These are phyloP conservation scores for Mystacides longicornis DNA, from an alignment of 2,888 invertebrate genomes.

Conservation along the genomic window DNA sequence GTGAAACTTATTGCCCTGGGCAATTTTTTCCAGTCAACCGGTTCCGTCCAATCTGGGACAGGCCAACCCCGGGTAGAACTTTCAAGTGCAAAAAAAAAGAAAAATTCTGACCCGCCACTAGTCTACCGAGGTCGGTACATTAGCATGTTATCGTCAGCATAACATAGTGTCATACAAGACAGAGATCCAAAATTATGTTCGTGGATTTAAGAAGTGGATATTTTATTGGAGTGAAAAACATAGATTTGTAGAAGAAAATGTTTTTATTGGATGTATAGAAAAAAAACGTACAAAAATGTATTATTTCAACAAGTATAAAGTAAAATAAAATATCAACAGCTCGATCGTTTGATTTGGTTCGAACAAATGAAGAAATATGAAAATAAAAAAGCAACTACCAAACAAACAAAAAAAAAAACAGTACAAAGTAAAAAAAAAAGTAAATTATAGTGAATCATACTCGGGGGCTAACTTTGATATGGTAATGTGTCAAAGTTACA, in stretches of 20 bases:
- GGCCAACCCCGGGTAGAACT: too few relatives aligned
- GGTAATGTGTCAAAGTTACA: slow-evolving; percentile 12
- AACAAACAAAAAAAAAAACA: neutral
- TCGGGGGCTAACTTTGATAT: slow-evolving; percentile 11
- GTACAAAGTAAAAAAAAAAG: slow-evolving; percentile 1
- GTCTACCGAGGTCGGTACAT: too few relatives aligned
- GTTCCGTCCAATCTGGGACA: too few relatives aligned
- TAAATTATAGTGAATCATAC: slow-evolving; percentile 14
- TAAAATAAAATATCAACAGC: slow-evolving; percentile 3
- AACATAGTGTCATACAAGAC: too few relatives aligned
- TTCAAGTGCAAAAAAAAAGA: too few relatives aligned
- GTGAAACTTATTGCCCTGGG: too few relatives aligned
- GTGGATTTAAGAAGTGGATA: too few relatives aligned
- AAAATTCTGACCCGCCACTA: too few relatives aligned
- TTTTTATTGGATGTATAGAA: slow-evolving; percentile 9
- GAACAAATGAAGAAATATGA: neutral
- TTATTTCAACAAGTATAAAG: slow-evolving; percentile 17
- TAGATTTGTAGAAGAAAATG: slow-evolving; percentile 5
- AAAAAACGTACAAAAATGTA: slow-evolving; percentile 17
- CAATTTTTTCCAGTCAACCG: too few relatives aligned
- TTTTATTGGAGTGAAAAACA: neutral
- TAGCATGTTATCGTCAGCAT: too few relatives aligned
- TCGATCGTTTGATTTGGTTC: neutral
- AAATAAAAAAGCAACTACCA: neutral
- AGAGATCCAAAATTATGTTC: too few relatives aligned